Percentiles rank a stretch among this genome's conserved stretches.
phyloP scores from a whole-genome alignment of 2,113 vertebrate genomes.

The Engystomops pustulosus region DNA sequence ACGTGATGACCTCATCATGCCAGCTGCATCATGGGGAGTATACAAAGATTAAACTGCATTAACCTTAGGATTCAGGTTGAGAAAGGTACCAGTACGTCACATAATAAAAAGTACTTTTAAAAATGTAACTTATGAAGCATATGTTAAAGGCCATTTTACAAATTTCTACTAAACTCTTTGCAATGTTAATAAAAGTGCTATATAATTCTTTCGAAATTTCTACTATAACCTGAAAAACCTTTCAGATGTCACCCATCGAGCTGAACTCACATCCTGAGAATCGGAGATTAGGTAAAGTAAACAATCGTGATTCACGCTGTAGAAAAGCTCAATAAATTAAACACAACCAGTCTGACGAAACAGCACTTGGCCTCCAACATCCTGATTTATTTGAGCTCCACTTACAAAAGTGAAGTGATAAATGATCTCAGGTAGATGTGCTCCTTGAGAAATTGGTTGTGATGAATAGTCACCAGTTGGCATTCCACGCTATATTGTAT shows the following conservation, averaged over 20 bases:
- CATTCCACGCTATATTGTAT: conserved; percentile 61
- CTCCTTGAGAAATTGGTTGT: conserved; percentile 60
- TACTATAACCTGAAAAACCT: not conserved
- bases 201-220: not conserved
- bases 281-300: conserved; percentile 63
- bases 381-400: conserved; percentile 70
- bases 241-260: not conserved
- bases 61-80: too few species aligned
- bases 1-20: too few species aligned
- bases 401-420: conserved; percentile 64
- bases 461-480: conserved; percentile 66
- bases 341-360: conserved; percentile 45
- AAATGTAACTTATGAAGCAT: not conserved
- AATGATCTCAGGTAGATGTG: conserved; percentile 68
- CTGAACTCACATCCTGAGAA: conserved; percentile 59
- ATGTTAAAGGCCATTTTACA: not conserved
- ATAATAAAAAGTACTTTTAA: too few species aligned
- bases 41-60: too few species aligned
- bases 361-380: conserved; percentile 66
- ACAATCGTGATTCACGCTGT: conserved; percentile 58
- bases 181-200: not conserved
- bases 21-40: too few species aligned
- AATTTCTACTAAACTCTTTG: not conserved
- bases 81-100: too few species aligned
- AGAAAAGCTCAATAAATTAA: conserved; percentile 69